Evolutionary conservation across 2,113 vertebrate species (phyloP).

Genomic region (Entosphenus tridentatus): DNA sequence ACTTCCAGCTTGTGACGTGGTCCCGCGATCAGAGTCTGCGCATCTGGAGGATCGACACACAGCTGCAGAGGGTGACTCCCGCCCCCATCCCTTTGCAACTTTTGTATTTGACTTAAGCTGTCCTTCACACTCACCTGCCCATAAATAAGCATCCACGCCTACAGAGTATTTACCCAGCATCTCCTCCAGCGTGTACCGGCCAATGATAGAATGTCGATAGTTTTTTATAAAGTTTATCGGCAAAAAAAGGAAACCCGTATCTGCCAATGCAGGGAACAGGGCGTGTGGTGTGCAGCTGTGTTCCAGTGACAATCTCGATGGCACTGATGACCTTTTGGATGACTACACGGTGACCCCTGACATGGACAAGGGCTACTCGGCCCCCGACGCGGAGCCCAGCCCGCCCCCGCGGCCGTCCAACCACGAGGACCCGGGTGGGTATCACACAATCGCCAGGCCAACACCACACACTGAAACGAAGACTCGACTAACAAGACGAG

Average conservation of each 20-base stretch:
- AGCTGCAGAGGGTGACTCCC: conserved; percentile 57
- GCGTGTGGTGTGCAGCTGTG: conserved; percentile 43
- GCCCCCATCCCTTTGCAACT: neutral
- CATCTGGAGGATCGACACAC: conserved; percentile 82
- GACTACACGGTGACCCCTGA: conserved; percentile 52
- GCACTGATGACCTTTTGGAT: conserved; percentile 61
- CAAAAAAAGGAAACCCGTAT: too few relatives aligned
- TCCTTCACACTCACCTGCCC: neutral
- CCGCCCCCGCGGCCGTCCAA: conserved; percentile 23
- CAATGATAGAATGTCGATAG: too few relatives aligned
- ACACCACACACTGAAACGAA: too few relatives aligned
- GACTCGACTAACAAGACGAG: too few relatives aligned
- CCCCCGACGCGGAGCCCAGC: conserved; percentile 38
- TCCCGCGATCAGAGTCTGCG: conserved; percentile 86
- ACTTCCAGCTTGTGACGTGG: conserved; percentile 84
- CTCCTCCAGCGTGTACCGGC: too few relatives aligned
- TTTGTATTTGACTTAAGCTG: neutral
- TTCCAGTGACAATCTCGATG: conserved; percentile 46
- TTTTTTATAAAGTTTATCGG: too few relatives aligned
- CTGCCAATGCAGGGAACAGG: too few relatives aligned
- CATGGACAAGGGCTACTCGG: conserved; percentile 40
- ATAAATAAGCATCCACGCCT: neutral
- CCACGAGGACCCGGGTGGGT: conserved; percentile 28
- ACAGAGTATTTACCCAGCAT: too few relatives aligned
- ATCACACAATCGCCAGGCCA: too few relatives aligned